Conservation (phyloP, 2,888 invertebrate genomes). For the Idaea straminata region DNA sequence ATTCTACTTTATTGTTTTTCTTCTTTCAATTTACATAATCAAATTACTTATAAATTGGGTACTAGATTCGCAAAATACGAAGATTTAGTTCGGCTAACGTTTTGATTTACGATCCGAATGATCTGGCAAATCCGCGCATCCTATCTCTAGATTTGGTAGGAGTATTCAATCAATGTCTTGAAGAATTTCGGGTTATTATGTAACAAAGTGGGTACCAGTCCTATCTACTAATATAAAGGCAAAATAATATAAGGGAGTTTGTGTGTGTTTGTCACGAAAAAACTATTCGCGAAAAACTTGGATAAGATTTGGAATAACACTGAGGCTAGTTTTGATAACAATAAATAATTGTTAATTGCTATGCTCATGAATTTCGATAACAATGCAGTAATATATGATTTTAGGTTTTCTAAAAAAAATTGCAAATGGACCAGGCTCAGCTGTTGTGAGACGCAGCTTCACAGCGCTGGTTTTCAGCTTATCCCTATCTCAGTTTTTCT, state of each 20-base stretch:
- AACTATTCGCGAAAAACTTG: background rate
- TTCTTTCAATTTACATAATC: background rate
- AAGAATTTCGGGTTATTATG: background rate
- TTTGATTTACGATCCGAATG: background rate
- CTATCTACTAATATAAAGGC: background rate
- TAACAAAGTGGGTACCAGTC: background rate
- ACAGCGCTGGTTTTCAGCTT: no score
- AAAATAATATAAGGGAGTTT: background rate
- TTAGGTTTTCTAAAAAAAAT: no score
- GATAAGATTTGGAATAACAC: background rate
- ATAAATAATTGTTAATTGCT: no score
- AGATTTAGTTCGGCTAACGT: background rate
- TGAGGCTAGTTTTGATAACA: no score
- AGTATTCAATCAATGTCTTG: constrained; percentile 1
- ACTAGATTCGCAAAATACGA: background rate
- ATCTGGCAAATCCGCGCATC: background rate
- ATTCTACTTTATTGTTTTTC: background rate
- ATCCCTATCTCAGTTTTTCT: no score
- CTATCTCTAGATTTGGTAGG: background rate
- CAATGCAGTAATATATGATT: no score
- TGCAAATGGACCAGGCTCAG: no score
- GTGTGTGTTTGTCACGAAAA: background rate
- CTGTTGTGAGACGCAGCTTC: no score
- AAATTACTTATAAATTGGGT: background rate
- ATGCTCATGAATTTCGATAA: no score